Conservation (phyloP, 2,113 vertebrate species). For the Murina feae region DNA sequence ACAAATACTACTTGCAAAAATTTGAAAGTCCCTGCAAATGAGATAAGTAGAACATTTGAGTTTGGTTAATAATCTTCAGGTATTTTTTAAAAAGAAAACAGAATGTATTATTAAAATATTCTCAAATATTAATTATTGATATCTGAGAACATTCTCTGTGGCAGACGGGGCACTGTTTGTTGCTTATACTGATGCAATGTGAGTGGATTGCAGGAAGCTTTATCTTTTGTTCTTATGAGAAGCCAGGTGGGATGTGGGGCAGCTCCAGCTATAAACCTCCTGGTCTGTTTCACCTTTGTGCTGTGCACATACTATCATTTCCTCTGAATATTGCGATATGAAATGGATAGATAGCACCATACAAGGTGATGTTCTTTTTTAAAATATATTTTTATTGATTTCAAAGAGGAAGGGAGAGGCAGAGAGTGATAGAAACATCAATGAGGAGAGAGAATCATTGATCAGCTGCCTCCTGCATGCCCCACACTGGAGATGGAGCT, state of each 20-base stretch:
- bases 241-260: no score
- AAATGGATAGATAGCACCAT: background rate
- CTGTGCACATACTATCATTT: background rate
- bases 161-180: rapidly evolving
- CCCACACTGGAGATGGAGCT: no score
- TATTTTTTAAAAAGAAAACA: background rate
- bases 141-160: background rate
- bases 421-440: no score
- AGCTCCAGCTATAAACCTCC: background rate
- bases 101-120: background rate
- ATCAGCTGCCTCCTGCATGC: no score
- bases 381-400: no score
- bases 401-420: no score
- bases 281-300: background rate
- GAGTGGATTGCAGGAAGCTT: background rate
- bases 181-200: background rate
- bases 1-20: background rate
- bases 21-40: background rate
- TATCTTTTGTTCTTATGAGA: background rate
- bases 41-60: background rate
- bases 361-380: background rate
- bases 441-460: no score
- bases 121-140: background rate
- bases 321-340: background rate
- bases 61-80: background rate